Percentiles rank a stretch among this genome's conserved stretches.
Evolutionary conservation across 2,888 invertebrate genomes (phyloP).

Genomic region (Andrena dorsata): DNA sequence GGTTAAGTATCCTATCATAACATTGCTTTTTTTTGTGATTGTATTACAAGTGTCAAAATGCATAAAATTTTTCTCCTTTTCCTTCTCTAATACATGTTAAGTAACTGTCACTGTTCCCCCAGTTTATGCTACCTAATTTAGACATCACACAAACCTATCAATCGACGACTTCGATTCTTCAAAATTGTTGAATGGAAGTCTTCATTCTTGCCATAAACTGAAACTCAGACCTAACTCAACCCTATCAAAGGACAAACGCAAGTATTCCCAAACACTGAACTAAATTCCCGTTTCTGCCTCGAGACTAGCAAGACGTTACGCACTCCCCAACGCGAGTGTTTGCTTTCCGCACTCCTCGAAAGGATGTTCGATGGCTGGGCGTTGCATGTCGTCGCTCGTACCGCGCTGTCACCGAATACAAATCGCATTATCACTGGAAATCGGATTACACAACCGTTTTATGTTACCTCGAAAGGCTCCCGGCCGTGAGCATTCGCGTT

Average conservation of each 20-base stretch:
- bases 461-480: slow-evolving; percentile 45
- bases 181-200: too few relatives aligned
- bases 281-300: not conserved
- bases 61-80: too few relatives aligned
- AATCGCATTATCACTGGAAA: slow-evolving; percentile 60
- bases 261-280: not conserved
- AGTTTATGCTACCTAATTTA: too few relatives aligned
- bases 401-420: slow-evolving; percentile 49
- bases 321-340: slow-evolving; percentile 7
- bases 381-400: slow-evolving; percentile 16
- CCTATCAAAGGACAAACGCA: not conserved
- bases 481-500: slow-evolving; percentile 27
- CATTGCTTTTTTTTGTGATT: too few relatives aligned
- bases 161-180: too few relatives aligned
- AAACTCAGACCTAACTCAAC: too few relatives aligned
- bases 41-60: too few relatives aligned
- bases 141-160: too few relatives aligned
- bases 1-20: too few relatives aligned
- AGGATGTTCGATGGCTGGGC: slow-evolving; percentile 7
- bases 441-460: slow-evolving; percentile 61
- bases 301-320: not conserved
- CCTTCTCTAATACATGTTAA: too few relatives aligned
- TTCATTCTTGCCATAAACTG: too few relatives aligned
- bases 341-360: slow-evolving; percentile 2
- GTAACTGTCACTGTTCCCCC: too few relatives aligned